Evolutionary conservation across 2,113 vertebrate genomes (phyloP), one percentile per base, ranked within the genome.

Genomic region (Rhegmatorhina hoffmannsi): DNA sequence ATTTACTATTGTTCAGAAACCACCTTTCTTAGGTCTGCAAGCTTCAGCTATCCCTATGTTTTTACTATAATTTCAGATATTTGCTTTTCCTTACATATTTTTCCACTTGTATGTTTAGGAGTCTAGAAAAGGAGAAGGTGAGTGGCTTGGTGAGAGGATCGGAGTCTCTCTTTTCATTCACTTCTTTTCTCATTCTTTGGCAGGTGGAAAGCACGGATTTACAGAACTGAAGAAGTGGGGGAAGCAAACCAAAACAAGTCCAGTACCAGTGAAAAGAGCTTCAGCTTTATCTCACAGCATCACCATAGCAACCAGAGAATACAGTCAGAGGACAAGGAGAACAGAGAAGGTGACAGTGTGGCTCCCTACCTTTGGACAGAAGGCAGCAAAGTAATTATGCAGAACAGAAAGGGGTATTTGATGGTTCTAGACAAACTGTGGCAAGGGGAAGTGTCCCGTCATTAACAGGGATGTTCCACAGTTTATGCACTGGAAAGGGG

Each of bases 201-300:
- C 97, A 98, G 98, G 97, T 98, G 92, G 94, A 96, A 96, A 97
- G 91, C 91, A 70, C 69, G 84, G 95, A 96, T 96, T 96, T 90
- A 25, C 73, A 81, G 79, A 92, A 67, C 87, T 94, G 56, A 78
- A 97, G 95, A 93, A 94, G 94, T 93, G 90, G 84, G 90, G 63
- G 92, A 72, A n/a, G 80, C 91, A 89, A 94, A 96, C 97, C 87
- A 31, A 89, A 87, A 81, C 96, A 73, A 97, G 69, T 44, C 29
- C 58, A 69, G 56, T 55, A 76, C n/a, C 34, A 68, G 9, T 77
- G 49, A 64, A 96, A 58, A 85, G 95, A 96, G 84, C 89, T 96
- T 92, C 97, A 88, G 95, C 95, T 89, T 72, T 49, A 85, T 94
- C 80, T 79, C 92, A 84, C 93, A 89, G 84, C 95, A 96, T 97